Conservation (phyloP, 2,797 vertebrate species). For the Adelosebastes latens region DNA sequence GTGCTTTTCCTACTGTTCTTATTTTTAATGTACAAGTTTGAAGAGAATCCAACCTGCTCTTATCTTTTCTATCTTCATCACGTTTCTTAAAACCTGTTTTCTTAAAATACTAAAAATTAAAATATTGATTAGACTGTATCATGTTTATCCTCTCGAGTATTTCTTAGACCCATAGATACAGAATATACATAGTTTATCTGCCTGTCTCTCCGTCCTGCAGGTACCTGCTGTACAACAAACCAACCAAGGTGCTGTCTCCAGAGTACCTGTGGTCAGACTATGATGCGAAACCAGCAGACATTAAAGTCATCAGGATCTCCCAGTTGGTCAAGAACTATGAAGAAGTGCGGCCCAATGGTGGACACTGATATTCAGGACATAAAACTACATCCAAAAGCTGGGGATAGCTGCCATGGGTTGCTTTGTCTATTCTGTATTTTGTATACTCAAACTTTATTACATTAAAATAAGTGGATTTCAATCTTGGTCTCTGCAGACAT, state of each 20-base stretch:
- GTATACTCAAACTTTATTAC: background rate
- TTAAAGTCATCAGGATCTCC: conserved; percentile 61
- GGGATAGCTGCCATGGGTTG: background rate
- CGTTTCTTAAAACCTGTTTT: background rate
- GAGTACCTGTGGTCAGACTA: conserved; percentile 81
- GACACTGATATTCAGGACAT: background rate
- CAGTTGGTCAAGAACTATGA: conserved; percentile 64
- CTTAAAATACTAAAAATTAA: background rate
- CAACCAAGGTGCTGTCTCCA: conserved; percentile 84
- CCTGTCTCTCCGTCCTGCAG: conserved; percentile 47
- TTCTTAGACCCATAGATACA: background rate
- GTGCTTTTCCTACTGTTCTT: background rate
- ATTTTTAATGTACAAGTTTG: background rate
- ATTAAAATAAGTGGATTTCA: background rate
- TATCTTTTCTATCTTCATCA: background rate
- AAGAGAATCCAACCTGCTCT: background rate
- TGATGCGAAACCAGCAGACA: conserved; percentile 5
- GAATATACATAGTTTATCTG: background rate
- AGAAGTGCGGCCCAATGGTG: conserved; percentile 60
- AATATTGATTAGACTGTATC: background rate
- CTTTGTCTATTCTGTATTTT: background rate
- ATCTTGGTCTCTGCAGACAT: background rate
- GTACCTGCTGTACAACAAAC: conserved; percentile 84
- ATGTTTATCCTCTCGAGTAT: background rate
- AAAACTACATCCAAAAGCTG: background rate